Conservation (phyloP, 2,888 invertebrate genomes). For the Cephonodes hylas region DNA sequence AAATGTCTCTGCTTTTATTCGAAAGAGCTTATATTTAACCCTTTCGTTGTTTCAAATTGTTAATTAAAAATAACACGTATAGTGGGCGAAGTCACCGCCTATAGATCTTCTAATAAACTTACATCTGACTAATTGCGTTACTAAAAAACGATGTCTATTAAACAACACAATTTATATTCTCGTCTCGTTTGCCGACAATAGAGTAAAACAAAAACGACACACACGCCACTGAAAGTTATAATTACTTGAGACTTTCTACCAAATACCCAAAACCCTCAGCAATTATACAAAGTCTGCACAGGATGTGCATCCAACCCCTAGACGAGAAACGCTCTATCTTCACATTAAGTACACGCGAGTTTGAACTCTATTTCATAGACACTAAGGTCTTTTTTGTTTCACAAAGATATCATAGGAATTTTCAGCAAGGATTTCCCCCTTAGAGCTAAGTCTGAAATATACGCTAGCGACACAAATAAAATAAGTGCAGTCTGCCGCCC, state of each 20-base stretch:
- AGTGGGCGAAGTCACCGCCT: too few species aligned
- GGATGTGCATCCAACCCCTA: slow-evolving; percentile 43
- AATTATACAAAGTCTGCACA: slow-evolving; percentile 68
- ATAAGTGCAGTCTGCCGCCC: slow-evolving; percentile 63
- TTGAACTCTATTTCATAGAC: slow-evolving; percentile 27
- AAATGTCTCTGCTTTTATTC: neutral
- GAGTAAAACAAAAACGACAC: slow-evolving; percentile 10
- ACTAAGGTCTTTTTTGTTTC: slow-evolving; percentile 38
- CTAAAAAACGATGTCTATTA: neutral
- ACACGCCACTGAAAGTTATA: slow-evolving; percentile 49
- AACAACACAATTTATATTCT: neutral
- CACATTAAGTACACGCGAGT: slow-evolving; percentile 27
- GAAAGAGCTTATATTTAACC: neutral
- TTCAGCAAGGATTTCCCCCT: slow-evolving; percentile 62
- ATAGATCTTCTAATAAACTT: neutral
- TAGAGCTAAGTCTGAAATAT: slow-evolving; percentile 63
- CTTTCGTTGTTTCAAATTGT: neutral
- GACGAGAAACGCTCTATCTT: slow-evolving; percentile 42
- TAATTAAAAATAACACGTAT: neutral
- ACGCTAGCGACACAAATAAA: slow-evolving; percentile 63
- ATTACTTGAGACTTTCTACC: slow-evolving; percentile 43
- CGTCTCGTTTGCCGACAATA: slow-evolving; percentile 3
- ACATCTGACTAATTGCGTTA: neutral
- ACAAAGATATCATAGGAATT: slow-evolving; percentile 33
- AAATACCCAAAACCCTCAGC: slow-evolving; percentile 49